Base-by-base conservation (phyloP, 2,888 invertebrate species). In the Cybosia mesomella region DNA sequence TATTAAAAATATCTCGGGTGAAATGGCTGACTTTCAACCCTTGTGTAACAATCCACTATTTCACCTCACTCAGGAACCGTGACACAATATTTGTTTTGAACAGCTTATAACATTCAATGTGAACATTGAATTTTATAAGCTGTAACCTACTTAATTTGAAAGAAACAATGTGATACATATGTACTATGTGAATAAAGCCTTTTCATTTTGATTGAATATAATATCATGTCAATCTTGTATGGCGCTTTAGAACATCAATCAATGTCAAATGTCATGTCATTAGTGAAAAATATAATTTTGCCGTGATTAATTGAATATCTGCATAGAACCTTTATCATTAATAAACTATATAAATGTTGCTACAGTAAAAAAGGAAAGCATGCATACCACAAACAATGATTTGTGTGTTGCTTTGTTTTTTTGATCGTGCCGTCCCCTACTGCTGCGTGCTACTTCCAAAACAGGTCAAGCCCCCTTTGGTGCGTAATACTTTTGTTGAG, bases 291-390 rank as follows among this genome's bases (percentile, higher is more conserved):
- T 57, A 18, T 28, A 55, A 55, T 55, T 24, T 55, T 15, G 18
- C 18, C 49, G n/a, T 49, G 49, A 49, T 49, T 49, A 49, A 49
- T 49, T 49, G 49, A 49, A 49, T 49, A n/a, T n/a, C 9, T 49
- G 9, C n/a, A 49, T 49, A 49, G 49, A n/a, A 49, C 49, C n/a
- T 49, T 49, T n/a, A n/a, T n/a, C n/a, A n/a, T 49, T 49, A 49
- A 49, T 49, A 49, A 49, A 49, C 49, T 49, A 9, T 49, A n/a
- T 49, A n/a, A 49, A 49, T 49, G 49, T 49, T 49, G 49, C 49
- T 49, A 49, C 1, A 18, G 18, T 49, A 49, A 49, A 49, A 49
- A 49, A 9, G n/a, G 49, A 49, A 36, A n/a, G 43, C 43, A 7
- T 43, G 43, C 43, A 43, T n/a, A 49, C n/a, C 49, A 49, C n/a